Evolutionary conservation across 2,113 vertebrate species (phyloP), one percentile per base, ranked within the genome.

Genomic region (Nanorana parkeri): DNA sequence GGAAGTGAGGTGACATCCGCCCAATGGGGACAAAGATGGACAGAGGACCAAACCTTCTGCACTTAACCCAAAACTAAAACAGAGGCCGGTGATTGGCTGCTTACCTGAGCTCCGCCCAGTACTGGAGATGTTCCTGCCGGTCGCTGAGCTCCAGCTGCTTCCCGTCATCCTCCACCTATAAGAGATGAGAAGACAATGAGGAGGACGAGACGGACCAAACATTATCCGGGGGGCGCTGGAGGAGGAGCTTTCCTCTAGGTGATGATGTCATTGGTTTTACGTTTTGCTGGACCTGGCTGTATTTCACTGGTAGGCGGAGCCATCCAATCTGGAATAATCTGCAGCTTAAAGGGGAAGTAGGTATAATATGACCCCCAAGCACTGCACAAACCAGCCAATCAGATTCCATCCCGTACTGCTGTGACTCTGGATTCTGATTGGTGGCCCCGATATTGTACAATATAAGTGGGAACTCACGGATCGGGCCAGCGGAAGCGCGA

Each of bases 111-210:
- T 90, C 63, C 64, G 88, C 87, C 90, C 89, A 91, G 84, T 89
- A 84, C 73, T 81, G 87, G 41, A 63, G 68, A 19, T 80, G 83
- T 84, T 87, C 78, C 11, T 92, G 84, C 36, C 91, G 86, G 5
- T 90, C 84, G 13, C 86, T 85, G 32, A 91, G 84, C 84, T 72
- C 17, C 80, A 92, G 88, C 24, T 4, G 77, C 24, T 81, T 79
- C 55, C 84, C 87, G 85, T 93, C 92, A 87, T 93, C 93, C 28
- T 54, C 88, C 51, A 21, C 10, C 93, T 94, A 85, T 84, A 80
- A 84, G 23, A 51, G 8, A 51, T 3, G 19, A 32, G 63, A 65
- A 29, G 26, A 19, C 26, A 19, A 19, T 29, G 0, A 23, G 17
- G 23, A 2, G 6, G 3, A 4, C 19, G 21, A 19, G 21, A 21